Evolutionary conservation across 2,888 invertebrate genomes (phyloP).

Genomic region (Nycteola revayana): DNA sequence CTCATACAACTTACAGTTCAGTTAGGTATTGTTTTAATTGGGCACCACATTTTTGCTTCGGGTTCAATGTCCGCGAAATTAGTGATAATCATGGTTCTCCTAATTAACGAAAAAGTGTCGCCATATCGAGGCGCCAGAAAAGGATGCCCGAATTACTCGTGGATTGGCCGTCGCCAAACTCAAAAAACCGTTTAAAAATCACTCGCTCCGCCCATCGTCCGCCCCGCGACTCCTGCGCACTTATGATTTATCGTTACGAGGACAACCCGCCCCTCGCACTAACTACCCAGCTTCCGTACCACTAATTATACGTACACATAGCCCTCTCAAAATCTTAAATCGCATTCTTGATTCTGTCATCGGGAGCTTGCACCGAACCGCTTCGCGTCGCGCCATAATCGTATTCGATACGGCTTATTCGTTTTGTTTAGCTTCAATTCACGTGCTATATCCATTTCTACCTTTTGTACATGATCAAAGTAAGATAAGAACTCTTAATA

Average conservation of each 20-base stretch:
- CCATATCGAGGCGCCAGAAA: slow-evolving; percentile 69
- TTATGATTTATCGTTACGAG: slow-evolving; percentile 78
- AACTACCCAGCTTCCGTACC: slow-evolving; percentile 73
- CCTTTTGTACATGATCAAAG: no score
- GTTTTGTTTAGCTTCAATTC: slow-evolving; percentile 48
- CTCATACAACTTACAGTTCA: slow-evolving; percentile 20
- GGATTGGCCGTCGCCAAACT: slow-evolving; percentile 72
- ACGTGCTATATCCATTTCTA: slow-evolving; percentile 31
- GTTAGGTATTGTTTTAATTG: slow-evolving; percentile 37
- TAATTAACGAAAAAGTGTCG: slow-evolving; percentile 79
- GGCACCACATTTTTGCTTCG: slow-evolving; percentile 26
- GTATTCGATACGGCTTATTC: slow-evolving; percentile 56
- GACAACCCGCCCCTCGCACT: slow-evolving; percentile 76
- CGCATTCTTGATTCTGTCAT: slow-evolving; percentile 59
- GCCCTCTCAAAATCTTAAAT: slow-evolving; percentile 66
- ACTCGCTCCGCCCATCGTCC: slow-evolving; percentile 76
- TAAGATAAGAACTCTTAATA: no score
- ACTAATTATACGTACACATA: slow-evolving; percentile 71
- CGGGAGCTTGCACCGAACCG: slow-evolving; percentile 46
- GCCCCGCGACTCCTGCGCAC: slow-evolving; percentile 73
- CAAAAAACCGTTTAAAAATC: slow-evolving; percentile 81
- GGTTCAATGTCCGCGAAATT: slow-evolving; percentile 62
- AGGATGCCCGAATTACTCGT: slow-evolving; percentile 69
- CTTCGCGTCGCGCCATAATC: slow-evolving; percentile 40
- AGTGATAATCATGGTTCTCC: slow-evolving; percentile 69